phyloP scores from a whole-genome alignment of 2,888 invertebrate genomes.

The Synanthedon myopaeformis region DNA sequence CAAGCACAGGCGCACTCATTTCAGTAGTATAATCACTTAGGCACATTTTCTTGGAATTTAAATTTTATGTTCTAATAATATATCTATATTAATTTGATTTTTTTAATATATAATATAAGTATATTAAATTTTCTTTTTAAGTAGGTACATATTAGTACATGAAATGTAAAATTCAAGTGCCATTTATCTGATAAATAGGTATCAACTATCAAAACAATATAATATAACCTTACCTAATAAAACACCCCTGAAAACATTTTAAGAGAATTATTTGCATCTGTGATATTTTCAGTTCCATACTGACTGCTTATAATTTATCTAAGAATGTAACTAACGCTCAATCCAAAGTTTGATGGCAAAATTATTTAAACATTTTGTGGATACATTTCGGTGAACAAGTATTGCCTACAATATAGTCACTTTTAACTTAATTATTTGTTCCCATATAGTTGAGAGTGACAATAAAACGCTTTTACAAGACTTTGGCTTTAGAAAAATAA shows the following conservation, averaged over 20 bases:
- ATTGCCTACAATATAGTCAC: slow-evolving; percentile 17
- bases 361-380: slow-evolving; percentile 15
- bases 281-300: slow-evolving; percentile 61
- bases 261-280: slow-evolving; percentile 52
- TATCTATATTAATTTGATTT: too few relatives aligned
- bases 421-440: slow-evolving; percentile 54
- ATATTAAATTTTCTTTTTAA: too few relatives aligned
- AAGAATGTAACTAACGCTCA: neutral
- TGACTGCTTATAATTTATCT: slow-evolving; percentile 48
- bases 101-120: too few relatives aligned
- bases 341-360: neutral
- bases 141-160: too few relatives aligned
- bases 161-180: too few relatives aligned
- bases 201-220: too few relatives aligned
- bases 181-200: too few relatives aligned
- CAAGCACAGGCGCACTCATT: slow-evolving; percentile 40
- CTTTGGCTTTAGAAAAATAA: slow-evolving; percentile 10
- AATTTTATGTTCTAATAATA: too few relatives aligned
- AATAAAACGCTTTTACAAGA: slow-evolving; percentile 6
- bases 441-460: slow-evolving; percentile 38
- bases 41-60: neutral
- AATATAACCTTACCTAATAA: too few relatives aligned
- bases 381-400: slow-evolving; percentile 5
- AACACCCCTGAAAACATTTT: slow-evolving; percentile 9
- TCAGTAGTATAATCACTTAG: slow-evolving; percentile 26